These are phyloP conservation scores for Arctia plantaginis DNA, from an alignment of 2,888 invertebrate species.

Conservation along the genomic window DNA sequence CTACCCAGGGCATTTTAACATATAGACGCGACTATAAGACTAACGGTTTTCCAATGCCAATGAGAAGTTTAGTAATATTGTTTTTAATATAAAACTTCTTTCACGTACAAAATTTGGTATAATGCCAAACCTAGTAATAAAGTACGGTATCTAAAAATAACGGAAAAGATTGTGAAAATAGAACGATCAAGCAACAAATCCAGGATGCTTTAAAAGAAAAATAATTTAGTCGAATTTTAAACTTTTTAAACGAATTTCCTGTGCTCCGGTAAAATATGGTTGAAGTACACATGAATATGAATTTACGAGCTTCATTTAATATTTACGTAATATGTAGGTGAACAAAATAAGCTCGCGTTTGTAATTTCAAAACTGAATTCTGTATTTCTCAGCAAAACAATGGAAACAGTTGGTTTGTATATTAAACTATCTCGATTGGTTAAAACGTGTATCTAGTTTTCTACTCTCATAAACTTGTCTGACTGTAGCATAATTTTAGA, in stretches of 20 bases:
- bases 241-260: slow-evolving; percentile 5
- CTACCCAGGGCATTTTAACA: no score
- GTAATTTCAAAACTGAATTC: slow-evolving; percentile 16
- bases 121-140: slow-evolving; percentile 55
- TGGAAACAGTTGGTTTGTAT: slow-evolving; percentile 8
- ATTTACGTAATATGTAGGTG: slow-evolving; percentile 12
- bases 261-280: slow-evolving; percentile 9
- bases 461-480: slow-evolving; percentile 13
- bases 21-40: background rate
- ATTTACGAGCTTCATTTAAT: slow-evolving; percentile 20
- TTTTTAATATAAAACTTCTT: no score
- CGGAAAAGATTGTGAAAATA: slow-evolving; percentile 24
- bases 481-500: background rate
- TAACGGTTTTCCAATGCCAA: no score
- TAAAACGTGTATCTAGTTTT: background rate
- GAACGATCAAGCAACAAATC: slow-evolving; percentile 42
- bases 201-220: slow-evolving; percentile 45
- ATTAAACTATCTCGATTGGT: slow-evolving; percentile 17
- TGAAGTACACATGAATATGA: slow-evolving; percentile 11
- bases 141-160: slow-evolving; percentile 3
- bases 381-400: slow-evolving; percentile 13
- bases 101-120: slow-evolving; percentile 24
- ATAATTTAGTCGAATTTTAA: slow-evolving; percentile 34
- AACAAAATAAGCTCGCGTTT: slow-evolving; percentile 12
- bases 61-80: no score